Base-by-base conservation (phyloP, 2,113 vertebrate species). In the Microcebus murinus region DNA sequence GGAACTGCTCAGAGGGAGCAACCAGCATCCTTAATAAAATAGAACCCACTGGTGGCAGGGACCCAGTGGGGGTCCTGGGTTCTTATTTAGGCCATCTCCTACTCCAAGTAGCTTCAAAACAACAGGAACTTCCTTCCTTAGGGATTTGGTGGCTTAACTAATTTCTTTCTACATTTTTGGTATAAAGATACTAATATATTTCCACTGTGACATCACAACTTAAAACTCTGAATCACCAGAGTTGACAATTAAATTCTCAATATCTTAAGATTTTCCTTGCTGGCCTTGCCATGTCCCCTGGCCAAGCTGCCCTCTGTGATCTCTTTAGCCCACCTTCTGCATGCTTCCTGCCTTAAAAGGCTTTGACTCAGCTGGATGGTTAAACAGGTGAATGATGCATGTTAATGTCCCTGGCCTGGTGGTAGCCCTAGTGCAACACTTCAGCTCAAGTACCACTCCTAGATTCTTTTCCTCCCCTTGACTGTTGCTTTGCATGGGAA, bases 1-100 rank as follows among this genome's bases (percentile, higher is more conserved):
- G 15, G 36, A 57, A 34, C 34, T 85, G 2, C 5, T 82, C 23
- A 57, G 48, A 85, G 14, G 29, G 23, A 87, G 29, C 59, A 27
- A 18, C 17, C 1, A 1, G 8, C 21, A 50, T 63, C 21, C 34
- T 34, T 36, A 29, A 3, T 27, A 59, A 55, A 29, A n/a, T 1
- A 81, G 48, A 74, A 0, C 1, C 31, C 36, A 21, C 15, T 3
- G 14, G 1, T 9, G 8, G 11, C 12, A n/a, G 20, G 23, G 12
- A n/a, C 4, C 4, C 1, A 0, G 0, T 0, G 3, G 6, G 34
- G 9, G 5, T 18, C 11, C 17, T 61, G 14, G 2, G 13, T 9
- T 76, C 27, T 29, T 52, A 25, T n/a, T 23, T 50, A 20, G 12
- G 3, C 25, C 11, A 13, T 13, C 11, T 10, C 1, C 8, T 0